Conservation (phyloP, 2,888 invertebrate species). For the Apoderus coryli region DNA sequence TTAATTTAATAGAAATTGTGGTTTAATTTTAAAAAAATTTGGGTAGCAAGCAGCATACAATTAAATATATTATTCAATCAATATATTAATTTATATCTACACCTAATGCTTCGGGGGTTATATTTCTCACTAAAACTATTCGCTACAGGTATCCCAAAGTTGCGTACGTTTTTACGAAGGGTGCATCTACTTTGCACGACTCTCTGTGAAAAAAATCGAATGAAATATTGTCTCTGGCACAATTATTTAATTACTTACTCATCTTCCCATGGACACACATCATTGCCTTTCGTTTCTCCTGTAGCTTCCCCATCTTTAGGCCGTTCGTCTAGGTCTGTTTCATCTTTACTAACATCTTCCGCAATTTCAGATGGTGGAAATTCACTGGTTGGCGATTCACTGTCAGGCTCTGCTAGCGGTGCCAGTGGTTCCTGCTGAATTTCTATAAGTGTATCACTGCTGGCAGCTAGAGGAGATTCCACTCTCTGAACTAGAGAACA, state of each 20-base stretch:
- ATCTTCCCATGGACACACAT: conserved; percentile 91
- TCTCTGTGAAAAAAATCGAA: conserved; percentile 60
- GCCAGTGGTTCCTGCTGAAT: conserved; percentile 35
- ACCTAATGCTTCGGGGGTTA: too few species aligned
- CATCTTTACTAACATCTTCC: conserved; percentile 8
- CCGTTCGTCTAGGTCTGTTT: conserved; percentile 5
- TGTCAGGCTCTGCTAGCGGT: conserved; percentile 54
- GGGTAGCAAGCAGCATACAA: too few species aligned
- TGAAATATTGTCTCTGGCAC: too few species aligned
- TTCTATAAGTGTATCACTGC: too few species aligned
- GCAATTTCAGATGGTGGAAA: conserved; percentile 33
- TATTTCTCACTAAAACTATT: too few species aligned
- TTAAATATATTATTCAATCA: too few species aligned
- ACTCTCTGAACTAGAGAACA: too few species aligned
- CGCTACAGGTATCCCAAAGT: conserved; percentile 86
- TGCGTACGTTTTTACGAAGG: conserved; percentile 89
- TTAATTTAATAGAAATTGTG: too few species aligned
- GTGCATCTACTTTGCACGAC: conserved; percentile 72
- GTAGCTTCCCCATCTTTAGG: conserved; percentile 21
- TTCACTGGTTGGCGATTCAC: conserved; percentile 50
- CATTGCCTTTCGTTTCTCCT: conserved; percentile 49
- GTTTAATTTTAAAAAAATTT: too few species aligned
- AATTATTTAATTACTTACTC: conserved; percentile 63
- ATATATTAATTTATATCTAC: too few species aligned
- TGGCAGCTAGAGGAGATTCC: conserved; percentile 5